Base-by-base conservation (phyloP, 2,113 vertebrate species). In the Pygoscelis antarcticus region DNA sequence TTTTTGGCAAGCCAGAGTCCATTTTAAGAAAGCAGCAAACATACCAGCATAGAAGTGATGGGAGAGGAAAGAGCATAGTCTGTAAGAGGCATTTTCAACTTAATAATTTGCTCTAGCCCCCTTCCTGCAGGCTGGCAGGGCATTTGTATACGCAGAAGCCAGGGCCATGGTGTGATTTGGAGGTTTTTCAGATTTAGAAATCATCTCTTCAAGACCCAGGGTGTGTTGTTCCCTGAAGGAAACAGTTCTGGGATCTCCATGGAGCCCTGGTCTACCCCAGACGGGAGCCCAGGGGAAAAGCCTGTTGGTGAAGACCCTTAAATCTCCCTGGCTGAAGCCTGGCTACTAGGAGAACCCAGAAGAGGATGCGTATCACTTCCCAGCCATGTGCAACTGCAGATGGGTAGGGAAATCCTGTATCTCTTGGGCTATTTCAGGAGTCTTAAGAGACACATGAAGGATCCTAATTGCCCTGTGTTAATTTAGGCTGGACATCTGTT, bases 401-500 rank as follows among this genome's bases (percentile, higher is more conserved):
- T 92, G 89, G 83, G 49, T 16, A 75, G 72, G 87, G 94, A 91
- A 92, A 91, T 79, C 68, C 52, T 61, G 26, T 29, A 46, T 40
- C 77, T 52, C 86, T 3, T 29, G 83, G 86, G 80, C 47, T 7
- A 0, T 68, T 49, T 23, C 4, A 4, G 60, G 72, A 83, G 11
- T 40, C 51, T 62, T 21, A 6, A 4, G 74, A 60, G 68, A 40
- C 58, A 22, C n/a, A 8, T 34, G 76, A 62, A 36, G n/a, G 72
- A 44, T 78, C 61, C 69, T 26, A 23, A 90, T 36, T 79, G 76
- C 55, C 68, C 82, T 34, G 36, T 66, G 80, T 64, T 95, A 34
- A 84, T 92, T 95, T 75, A 60, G 65, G 40, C 74, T 85, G 94
- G 89, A 91, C 93, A 94, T 89, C 89, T 87, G 80, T 75, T 93